phyloP scores from a whole-genome alignment of 2,888 invertebrate genomes.

The Drosophila paranaensis region DNA sequence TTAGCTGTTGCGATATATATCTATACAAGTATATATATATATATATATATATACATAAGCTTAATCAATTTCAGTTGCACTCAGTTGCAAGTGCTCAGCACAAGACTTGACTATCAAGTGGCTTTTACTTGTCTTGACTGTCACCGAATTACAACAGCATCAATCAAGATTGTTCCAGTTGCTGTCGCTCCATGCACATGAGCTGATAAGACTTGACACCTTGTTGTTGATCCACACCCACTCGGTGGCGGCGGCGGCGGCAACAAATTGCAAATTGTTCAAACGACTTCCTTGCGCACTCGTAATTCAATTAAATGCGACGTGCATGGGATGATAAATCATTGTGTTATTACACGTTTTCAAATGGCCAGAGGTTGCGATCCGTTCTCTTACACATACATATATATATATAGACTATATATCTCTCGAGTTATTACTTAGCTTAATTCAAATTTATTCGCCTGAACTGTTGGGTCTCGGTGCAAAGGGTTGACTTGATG shows the following conservation, averaged over 20 bases:
- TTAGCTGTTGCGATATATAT: background rate
- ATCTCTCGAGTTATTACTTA: background rate
- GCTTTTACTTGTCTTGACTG: slow-evolving; percentile 18
- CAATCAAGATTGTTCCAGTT: slow-evolving; percentile 40
- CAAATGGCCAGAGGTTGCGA: slow-evolving; percentile 7
- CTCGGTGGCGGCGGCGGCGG: background rate
- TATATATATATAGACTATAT: background rate
- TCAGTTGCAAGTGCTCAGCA: slow-evolving; percentile 11
- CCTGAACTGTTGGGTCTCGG: background rate
- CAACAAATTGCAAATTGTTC: slow-evolving; percentile 38
- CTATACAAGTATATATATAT: background rate
- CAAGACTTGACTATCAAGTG: slow-evolving; percentile 18
- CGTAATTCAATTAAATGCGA: slow-evolving; percentile 58
- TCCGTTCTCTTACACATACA: slow-evolving; percentile 6
- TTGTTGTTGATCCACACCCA: slow-evolving; percentile 31
- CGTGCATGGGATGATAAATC: slow-evolving; percentile 43
- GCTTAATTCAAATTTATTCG: slow-evolving; percentile 6
- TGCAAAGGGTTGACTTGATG: background rate
- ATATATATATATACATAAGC: background rate
- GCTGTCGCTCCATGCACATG: slow-evolving; percentile 3
- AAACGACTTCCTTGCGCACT: slow-evolving; percentile 37
- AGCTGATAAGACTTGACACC: slow-evolving; percentile 45
- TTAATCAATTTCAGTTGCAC: slow-evolving; percentile 16
- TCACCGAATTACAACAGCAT: slow-evolving; percentile 29
- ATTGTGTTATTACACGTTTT: slow-evolving; percentile 33